These are phyloP conservation scores for Platanista minor DNA, from an alignment of 2,113 vertebrate species.

Conservation along the genomic window DNA sequence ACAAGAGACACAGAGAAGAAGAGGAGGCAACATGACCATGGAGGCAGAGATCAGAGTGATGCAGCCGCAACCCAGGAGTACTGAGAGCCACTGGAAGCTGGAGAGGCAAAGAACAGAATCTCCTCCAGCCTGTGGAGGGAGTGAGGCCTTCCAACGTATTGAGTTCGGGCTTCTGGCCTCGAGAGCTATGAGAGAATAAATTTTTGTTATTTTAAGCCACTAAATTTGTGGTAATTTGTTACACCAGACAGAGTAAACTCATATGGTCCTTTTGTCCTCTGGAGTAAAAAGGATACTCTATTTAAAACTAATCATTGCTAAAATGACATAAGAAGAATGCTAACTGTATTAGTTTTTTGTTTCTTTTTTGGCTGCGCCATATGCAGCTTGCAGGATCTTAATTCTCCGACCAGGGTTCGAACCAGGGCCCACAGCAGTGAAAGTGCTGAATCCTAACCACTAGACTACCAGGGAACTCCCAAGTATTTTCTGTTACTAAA, in stretches of 20 bases:
- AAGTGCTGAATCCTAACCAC: background rate
- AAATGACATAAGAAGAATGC: background rate
- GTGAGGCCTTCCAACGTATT: background rate
- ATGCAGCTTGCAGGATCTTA: background rate
- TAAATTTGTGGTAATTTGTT: constrained; percentile 1
- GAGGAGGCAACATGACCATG: background rate
- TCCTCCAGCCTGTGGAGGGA: background rate
- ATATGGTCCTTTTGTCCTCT: background rate
- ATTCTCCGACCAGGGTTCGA: background rate
- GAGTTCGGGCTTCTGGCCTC: background rate
- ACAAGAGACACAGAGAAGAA: background rate
- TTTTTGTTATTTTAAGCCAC: constrained; percentile 3
- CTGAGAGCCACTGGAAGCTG: background rate
- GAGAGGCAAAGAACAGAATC: background rate
- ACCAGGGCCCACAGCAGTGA: background rate
- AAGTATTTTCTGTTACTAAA: constrained; percentile 1
- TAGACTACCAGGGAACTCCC: background rate
- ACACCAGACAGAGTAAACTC: background rate
- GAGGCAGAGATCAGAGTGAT: background rate
- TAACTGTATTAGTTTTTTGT: background rate
- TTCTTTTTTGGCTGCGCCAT: background rate
- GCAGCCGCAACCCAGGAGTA: background rate
- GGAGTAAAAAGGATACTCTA: background rate
- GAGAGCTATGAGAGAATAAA: background rate
- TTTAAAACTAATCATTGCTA: constrained; percentile 25